phyloP scores from a whole-genome alignment of 2,113 vertebrate species.

The Dromas ardeola region DNA sequence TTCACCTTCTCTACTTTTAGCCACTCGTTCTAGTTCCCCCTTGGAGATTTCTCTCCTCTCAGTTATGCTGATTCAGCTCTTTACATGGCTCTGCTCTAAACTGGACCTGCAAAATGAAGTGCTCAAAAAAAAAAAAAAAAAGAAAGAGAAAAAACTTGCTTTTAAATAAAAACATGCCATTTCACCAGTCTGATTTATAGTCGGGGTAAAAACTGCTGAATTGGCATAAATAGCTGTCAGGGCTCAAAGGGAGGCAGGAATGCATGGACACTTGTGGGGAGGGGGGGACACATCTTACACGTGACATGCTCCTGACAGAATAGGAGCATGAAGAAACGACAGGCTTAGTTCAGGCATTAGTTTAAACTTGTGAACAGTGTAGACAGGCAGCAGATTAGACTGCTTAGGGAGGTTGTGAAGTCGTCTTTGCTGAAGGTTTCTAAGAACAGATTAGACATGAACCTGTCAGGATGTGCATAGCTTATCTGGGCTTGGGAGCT shows the following conservation, averaged over 20 bases:
- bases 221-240: neutral
- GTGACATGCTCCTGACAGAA: neutral
- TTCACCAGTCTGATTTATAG: neutral
- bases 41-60: neutral
- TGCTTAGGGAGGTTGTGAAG: neutral
- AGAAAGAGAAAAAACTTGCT: neutral
- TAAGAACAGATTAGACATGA: neutral
- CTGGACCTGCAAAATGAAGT: neutral
- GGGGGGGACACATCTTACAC: neutral
- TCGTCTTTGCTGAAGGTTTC: neutral
- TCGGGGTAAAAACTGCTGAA: neutral
- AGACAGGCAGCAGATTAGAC: neutral
- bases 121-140: neutral
- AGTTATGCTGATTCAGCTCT: constrained; percentile 1
- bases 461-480: neutral
- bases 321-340: neutral
- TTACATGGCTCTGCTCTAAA: neutral
- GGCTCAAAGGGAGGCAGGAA: neutral
- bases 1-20: neutral
- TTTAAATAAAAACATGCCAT: neutral
- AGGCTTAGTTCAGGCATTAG: neutral
- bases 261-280: neutral
- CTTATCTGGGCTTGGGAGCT: neutral
- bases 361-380: neutral
- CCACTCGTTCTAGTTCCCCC: neutral